A percentile compares a stretch with the other conserved stretches of the same genome.
These are phyloP conservation scores for Paedocypris micromegethes DNA, from an alignment of 2,797 vertebrate species.

Conservation along the genomic window DNA sequence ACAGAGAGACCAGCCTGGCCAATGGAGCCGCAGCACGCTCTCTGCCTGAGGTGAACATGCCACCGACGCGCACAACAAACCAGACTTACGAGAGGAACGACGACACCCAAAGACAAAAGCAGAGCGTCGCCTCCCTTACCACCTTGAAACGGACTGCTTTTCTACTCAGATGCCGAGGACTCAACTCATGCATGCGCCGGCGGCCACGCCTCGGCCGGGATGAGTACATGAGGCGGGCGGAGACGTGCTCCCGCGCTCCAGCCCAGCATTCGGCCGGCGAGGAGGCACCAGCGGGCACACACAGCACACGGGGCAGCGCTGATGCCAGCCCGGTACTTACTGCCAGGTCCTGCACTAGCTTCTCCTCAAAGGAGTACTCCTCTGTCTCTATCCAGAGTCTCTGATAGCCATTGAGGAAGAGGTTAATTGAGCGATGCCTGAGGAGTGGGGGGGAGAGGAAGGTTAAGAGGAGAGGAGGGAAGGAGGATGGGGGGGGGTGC, in stretches of 20 bases:
- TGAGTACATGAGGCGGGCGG: slow-evolving; percentile 54
- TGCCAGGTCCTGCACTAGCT: slow-evolving; percentile 99
- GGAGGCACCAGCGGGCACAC: slow-evolving; percentile 50
- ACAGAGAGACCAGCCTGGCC: background rate
- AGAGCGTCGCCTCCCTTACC: slow-evolving; percentile 65
- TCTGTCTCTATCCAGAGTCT: slow-evolving; percentile 99
- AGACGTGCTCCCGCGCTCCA: slow-evolving; percentile 50
- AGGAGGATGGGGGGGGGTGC: slow-evolving; percentile 41
- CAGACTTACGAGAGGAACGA: slow-evolving; percentile 64
- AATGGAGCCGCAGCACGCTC: slow-evolving; percentile 33
- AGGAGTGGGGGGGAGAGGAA: slow-evolving; percentile 77
- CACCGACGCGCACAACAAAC: slow-evolving; percentile 65
- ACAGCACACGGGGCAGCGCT: slow-evolving; percentile 55
- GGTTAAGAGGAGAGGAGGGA: slow-evolving; percentile 70
- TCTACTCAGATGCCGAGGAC: slow-evolving; percentile 61
- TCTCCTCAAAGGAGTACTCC: slow-evolving; percentile 99
- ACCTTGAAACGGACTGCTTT: slow-evolving; percentile 65
- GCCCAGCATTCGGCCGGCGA: slow-evolving; percentile 43
- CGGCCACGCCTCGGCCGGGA: slow-evolving; percentile 63
- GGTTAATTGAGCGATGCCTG: slow-evolving; percentile 99
- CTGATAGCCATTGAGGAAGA: slow-evolving; percentile 99
- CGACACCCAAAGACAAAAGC: slow-evolving; percentile 58
- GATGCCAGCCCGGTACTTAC: slow-evolving; percentile 86
- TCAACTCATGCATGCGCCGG: slow-evolving; percentile 73
- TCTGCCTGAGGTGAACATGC: slow-evolving; percentile 68